Evolutionary conservation across 2,888 invertebrate species (phyloP).

Genomic region (Venusia cambrica): DNA sequence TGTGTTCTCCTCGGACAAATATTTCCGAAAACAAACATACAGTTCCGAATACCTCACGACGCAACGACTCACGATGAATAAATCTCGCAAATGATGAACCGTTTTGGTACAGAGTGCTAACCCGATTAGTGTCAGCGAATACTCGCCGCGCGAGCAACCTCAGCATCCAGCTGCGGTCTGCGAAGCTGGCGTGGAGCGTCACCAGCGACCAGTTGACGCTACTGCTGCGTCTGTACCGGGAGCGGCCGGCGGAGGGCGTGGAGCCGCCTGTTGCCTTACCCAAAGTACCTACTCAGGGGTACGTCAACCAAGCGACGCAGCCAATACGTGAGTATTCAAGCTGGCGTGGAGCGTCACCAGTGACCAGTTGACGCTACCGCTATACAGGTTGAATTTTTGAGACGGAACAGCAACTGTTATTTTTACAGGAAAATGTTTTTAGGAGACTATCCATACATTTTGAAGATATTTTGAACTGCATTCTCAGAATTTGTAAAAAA

Average conservation of each 20-base stretch:
- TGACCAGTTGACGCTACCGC: slow-evolving; percentile 56
- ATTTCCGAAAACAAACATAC: no score
- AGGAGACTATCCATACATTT: no score
- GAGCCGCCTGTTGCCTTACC: slow-evolving; percentile 36
- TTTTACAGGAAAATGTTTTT: no score
- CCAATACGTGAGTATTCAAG: slow-evolving; percentile 33
- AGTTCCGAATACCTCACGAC: no score
- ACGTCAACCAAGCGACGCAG: slow-evolving; percentile 15
- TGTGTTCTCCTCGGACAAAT: no score
- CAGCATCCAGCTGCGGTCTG: slow-evolving; percentile 49
- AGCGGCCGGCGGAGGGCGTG: slow-evolving; percentile 31
- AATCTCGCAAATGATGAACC: no score
- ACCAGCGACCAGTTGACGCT: slow-evolving; percentile 59
- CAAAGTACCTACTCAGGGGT: slow-evolving; percentile 22
- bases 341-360: slow-evolving; percentile 32
- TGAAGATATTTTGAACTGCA: no score
- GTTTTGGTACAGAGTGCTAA: slow-evolving; percentile 52
- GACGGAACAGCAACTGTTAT: no score
- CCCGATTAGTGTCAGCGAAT: slow-evolving; percentile 55
- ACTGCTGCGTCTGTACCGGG: slow-evolving; percentile 50
- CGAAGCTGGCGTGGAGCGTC: slow-evolving; percentile 57
- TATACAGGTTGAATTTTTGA: no score
- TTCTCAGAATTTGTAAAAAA: no score
- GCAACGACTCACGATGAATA: no score
- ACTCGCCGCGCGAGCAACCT: slow-evolving; percentile 55